Conservation (phyloP, 2,797 vertebrate species). For the Vespertilio murinus region DNA sequence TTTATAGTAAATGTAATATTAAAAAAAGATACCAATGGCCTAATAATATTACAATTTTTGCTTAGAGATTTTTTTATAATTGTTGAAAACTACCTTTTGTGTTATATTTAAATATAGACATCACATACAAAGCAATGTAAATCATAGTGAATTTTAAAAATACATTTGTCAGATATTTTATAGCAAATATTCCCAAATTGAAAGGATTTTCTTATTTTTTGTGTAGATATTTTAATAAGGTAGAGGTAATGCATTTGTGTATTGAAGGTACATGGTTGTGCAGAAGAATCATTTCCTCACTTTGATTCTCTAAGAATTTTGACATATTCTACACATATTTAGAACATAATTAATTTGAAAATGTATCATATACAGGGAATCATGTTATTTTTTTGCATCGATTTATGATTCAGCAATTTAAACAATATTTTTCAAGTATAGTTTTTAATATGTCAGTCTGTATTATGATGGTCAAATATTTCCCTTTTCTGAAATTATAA, state of each 20-base stretch:
- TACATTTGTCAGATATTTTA: background rate
- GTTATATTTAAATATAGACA: background rate
- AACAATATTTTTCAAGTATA: background rate
- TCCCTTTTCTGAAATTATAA: background rate
- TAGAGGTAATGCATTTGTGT: background rate
- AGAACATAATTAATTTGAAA: background rate
- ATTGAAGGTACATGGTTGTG: background rate
- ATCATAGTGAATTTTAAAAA: background rate
- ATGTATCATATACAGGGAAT: background rate
- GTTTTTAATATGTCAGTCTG: background rate
- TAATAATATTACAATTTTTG: constrained; percentile 5
- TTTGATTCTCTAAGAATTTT: background rate
- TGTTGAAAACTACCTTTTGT: background rate
- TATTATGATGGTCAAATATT: background rate
- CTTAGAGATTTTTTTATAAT: background rate
- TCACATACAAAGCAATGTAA: background rate
- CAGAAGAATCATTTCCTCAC: background rate
- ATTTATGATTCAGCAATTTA: background rate
- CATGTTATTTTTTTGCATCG: background rate
- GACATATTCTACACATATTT: background rate
- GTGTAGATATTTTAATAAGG: background rate
- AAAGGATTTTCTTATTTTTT: background rate
- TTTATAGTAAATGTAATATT: background rate
- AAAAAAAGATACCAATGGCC: background rate
- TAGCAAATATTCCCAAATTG: background rate